These are phyloP conservation scores for Trichogramma pretiosum DNA, from an alignment of 1,140 invertebrate species.

Conservation along the genomic window DNA sequence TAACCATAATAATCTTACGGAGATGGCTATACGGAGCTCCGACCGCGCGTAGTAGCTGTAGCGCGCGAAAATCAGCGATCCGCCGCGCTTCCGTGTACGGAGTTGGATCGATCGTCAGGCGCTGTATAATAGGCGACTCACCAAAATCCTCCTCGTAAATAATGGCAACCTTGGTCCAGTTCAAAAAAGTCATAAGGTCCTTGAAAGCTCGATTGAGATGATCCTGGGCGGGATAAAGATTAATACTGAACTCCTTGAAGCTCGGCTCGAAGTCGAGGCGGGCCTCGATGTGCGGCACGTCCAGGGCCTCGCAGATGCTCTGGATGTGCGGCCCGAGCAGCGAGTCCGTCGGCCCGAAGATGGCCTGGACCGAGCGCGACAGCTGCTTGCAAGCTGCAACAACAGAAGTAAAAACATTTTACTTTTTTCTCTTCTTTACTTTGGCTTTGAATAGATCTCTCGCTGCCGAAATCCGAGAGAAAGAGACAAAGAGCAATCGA, in stretches of 20 bases:
- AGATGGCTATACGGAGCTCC: too few species aligned
- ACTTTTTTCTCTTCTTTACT: too few species aligned
- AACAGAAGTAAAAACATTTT: too few species aligned
- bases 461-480: too few species aligned
- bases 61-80: background rate
- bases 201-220: constrained; percentile 76
- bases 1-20: too few species aligned
- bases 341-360: constrained; percentile 81
- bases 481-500: too few species aligned
- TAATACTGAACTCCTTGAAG: constrained; percentile 75
- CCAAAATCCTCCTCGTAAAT: constrained; percentile 85
- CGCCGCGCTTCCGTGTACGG: constrained; percentile 6
- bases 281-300: constrained; percentile 81
- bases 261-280: constrained; percentile 61
- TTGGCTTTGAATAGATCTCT: too few species aligned
- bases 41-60: too few species aligned
- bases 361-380: constrained; percentile 73
- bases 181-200: constrained; percentile 79
- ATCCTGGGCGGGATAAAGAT: constrained; percentile 78
- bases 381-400: constrained; percentile 82
- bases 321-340: constrained; percentile 76
- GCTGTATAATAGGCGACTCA: constrained; percentile 47
- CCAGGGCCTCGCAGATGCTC: constrained; percentile 79
- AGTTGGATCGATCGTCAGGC: too few species aligned
- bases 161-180: constrained; percentile 89